phyloP scores from a whole-genome alignment of 1,140 invertebrate genomes.

The Heterodera schachtii region DNA sequence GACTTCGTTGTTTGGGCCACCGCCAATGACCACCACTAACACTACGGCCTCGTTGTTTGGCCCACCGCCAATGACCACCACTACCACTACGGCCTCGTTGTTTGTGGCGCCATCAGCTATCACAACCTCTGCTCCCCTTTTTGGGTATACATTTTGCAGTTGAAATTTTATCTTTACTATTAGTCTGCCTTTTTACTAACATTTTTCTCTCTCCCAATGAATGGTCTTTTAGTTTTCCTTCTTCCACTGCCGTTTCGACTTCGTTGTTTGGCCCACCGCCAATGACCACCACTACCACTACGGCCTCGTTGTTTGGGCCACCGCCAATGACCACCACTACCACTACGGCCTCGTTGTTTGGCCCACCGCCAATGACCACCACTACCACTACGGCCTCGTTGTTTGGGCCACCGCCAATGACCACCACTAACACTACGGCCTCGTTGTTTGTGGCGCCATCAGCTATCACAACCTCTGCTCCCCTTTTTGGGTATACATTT shows the following conservation, averaged over 20 bases:
- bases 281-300: not conserved
- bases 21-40: too few species aligned
- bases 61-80: too few species aligned
- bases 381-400: not conserved
- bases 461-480: not conserved
- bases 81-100: too few species aligned
- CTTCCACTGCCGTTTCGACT: not conserved
- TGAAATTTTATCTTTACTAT: too few species aligned
- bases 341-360: not conserved
- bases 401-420: not conserved
- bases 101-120: too few species aligned
- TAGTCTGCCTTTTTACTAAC: too few species aligned
- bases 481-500: too few species aligned
- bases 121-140: not conserved
- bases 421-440: not conserved
- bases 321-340: not conserved
- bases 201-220: too few species aligned
- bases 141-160: too few species aligned
- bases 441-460: not conserved
- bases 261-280: conserved; percentile 1
- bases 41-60: too few species aligned
- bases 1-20: too few species aligned
- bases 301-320: not conserved
- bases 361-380: not conserved
- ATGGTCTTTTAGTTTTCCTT: too few species aligned